Evolutionary conservation across 2,113 vertebrate species (phyloP), one percentile per base, ranked within the genome.

Genomic region (Paramisgurnus dabryanus): DNA sequence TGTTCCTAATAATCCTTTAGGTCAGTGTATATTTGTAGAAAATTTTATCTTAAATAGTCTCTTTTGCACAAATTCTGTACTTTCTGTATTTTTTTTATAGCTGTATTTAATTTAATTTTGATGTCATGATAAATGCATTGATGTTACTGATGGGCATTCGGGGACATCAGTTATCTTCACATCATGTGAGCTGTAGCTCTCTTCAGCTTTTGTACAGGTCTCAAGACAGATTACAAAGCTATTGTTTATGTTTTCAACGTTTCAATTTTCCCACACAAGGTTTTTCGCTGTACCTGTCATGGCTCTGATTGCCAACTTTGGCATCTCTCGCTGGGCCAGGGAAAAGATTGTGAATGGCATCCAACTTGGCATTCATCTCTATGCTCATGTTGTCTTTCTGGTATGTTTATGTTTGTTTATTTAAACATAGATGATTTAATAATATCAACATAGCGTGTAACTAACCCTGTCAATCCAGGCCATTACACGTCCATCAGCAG

Each of bases 291-390:
- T 98, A 67, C 96, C 96, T 0, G 94, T 98, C 53, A 95, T 95
- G 87, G 96, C 96, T 53, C 92, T 98, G 68, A 96, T 96, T 1
- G 96, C 96, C 81, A 98, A 96, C 90, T 97, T 96, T 3, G 95
- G 94, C 67, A 97, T 97, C 82, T 95, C 96, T 22, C 96, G 96
- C 63, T 97, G 96, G 96, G 95, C 95, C 12, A 91, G 96, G 27
- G 96, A 98, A 91, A 98, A 98, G 91, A 96, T 98, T 6, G 96
- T 98, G 50, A 98, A 98, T 1, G 96, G 96, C 40, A 96, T 98
- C 84, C 96, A 97, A 89, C 89, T 98, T 27, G 96, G 96, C 18
- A 96, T 95, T 79, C 95, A 96, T 85, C 91, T 98, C 78, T 97
- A 97, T 3, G 96, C 96, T n/a, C 95, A 97, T 13, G 91, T 94